Percentiles rank a stretch among this genome's conserved stretches.
phyloP scores from a whole-genome alignment of 2,888 invertebrate species.

The Acleris laterana region DNA sequence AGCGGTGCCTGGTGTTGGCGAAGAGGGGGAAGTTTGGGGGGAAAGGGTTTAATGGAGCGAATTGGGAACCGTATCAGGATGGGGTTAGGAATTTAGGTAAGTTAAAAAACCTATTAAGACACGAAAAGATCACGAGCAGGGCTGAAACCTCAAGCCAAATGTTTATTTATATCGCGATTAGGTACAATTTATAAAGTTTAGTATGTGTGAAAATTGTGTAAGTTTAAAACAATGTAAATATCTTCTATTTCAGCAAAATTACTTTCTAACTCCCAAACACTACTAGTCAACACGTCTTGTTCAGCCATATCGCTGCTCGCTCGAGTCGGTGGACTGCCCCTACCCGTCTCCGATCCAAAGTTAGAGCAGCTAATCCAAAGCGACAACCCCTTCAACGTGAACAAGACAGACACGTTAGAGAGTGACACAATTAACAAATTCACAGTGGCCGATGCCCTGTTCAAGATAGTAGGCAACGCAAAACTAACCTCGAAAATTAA shows the following conservation, averaged over 20 bases:
- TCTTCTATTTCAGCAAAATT: slow-evolving; percentile 83
- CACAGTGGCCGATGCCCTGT: slow-evolving; percentile 87
- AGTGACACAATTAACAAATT: slow-evolving; percentile 51
- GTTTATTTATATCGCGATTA: too few species aligned
- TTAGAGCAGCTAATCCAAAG: slow-evolving; percentile 64
- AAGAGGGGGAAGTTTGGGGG: slow-evolving; percentile 72
- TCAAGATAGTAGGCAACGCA: slow-evolving; percentile 88
- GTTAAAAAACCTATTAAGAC: slow-evolving; percentile 42
- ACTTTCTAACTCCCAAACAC: slow-evolving; percentile 85
- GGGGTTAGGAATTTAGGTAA: slow-evolving; percentile 85
- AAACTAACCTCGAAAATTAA: slow-evolving; percentile 89
- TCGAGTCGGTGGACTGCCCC: slow-evolving; percentile 87
- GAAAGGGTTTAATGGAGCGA: slow-evolving; percentile 71
- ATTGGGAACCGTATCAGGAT: slow-evolving; percentile 85
- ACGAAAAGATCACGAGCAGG: too few species aligned
- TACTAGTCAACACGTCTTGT: slow-evolving; percentile 88
- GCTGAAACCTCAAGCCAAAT: too few species aligned
- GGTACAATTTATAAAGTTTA: too few species aligned
- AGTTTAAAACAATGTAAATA: too few species aligned
- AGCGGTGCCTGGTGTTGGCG: slow-evolving; percentile 85
- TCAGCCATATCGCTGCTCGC: slow-evolving; percentile 89
- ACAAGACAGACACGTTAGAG: slow-evolving; percentile 44
- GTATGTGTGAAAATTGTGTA: too few species aligned
- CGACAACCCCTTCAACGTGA: slow-evolving; percentile 69
- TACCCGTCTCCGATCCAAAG: slow-evolving; percentile 74